phyloP scores from a whole-genome alignment of 2,888 invertebrate genomes.

The Lasioglossum villosulum region DNA sequence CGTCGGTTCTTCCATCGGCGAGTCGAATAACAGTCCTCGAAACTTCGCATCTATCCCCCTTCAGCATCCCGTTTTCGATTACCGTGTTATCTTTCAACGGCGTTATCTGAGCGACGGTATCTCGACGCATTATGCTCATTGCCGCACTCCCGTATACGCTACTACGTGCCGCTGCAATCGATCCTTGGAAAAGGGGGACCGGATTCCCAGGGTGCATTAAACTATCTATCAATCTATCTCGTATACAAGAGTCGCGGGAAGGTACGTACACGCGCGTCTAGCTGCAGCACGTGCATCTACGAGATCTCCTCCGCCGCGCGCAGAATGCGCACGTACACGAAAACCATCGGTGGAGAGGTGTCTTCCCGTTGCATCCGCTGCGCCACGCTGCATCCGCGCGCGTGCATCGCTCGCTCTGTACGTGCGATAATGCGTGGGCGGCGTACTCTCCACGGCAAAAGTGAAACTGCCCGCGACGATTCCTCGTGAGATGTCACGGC shows the following conservation, averaged over 20 bases:
- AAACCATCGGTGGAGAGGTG: conserved; percentile 7
- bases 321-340: conserved; percentile 37
- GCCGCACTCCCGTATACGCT: conserved; percentile 48
- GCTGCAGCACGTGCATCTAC: conserved; percentile 58
- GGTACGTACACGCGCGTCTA: conserved; percentile 45
- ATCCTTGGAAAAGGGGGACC: conserved; percentile 49
- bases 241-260: conserved; percentile 55
- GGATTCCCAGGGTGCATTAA: conserved; percentile 72
- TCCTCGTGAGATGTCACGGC: conserved; percentile 28
- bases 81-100: conserved; percentile 41
- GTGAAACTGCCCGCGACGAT: conserved; percentile 32
- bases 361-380: conserved; percentile 26
- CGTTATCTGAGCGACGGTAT: conserved; percentile 58
- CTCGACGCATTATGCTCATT: conserved; percentile 53
- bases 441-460: conserved; percentile 53
- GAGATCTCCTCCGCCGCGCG: conserved; percentile 40
- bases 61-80: conserved; percentile 49
- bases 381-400: conserved; percentile 29
- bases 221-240: conserved; percentile 74
- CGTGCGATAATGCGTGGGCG: conserved; percentile 55
- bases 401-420: conserved; percentile 12
- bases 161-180: conserved; percentile 49
- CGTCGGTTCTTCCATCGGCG: background rate
- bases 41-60: background rate
- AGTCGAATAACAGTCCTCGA: conserved; percentile 12